These are phyloP conservation scores for Megaceryle maxima DNA, from an alignment of 2,113 vertebrate genomes.

Conservation along the genomic window DNA sequence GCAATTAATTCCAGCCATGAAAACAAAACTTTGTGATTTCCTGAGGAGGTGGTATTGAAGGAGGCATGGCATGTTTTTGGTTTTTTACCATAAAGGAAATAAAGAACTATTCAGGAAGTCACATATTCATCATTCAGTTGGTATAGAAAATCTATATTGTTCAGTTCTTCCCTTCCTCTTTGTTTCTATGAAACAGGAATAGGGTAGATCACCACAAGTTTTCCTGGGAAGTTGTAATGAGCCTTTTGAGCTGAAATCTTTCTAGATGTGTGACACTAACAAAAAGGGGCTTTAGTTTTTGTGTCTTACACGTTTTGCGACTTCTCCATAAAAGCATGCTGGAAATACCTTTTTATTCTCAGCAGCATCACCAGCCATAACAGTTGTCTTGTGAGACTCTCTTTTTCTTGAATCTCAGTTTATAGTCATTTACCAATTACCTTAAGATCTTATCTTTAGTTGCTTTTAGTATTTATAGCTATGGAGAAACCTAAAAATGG, in stretches of 20 bases:
- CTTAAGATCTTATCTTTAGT: neutral
- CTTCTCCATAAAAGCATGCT: neutral
- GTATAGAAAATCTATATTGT: constrained; percentile 2
- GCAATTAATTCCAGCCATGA: constrained; percentile 42
- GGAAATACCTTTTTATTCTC: neutral
- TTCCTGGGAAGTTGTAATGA: neutral
- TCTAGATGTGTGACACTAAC: neutral
- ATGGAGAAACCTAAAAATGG: neutral
- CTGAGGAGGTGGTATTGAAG: constrained; percentile 34
- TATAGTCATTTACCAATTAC: neutral
- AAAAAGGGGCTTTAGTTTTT: neutral
- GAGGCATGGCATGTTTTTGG: neutral
- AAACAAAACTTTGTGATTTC: constrained; percentile 33
- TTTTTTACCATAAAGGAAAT: neutral
- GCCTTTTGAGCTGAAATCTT: neutral
- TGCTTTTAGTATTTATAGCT: neutral
- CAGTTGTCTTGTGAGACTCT: neutral
- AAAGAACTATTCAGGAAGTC: neutral
- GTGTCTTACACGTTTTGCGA: neutral
- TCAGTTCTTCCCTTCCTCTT: neutral
- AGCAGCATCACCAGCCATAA: neutral
- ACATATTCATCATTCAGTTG: neutral
- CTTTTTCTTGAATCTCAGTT: neutral
- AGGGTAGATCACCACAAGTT: neutral
- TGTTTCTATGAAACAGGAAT: neutral